phyloP scores from a whole-genome alignment of 1,140 invertebrate species.

The Apis laboriosa region DNA sequence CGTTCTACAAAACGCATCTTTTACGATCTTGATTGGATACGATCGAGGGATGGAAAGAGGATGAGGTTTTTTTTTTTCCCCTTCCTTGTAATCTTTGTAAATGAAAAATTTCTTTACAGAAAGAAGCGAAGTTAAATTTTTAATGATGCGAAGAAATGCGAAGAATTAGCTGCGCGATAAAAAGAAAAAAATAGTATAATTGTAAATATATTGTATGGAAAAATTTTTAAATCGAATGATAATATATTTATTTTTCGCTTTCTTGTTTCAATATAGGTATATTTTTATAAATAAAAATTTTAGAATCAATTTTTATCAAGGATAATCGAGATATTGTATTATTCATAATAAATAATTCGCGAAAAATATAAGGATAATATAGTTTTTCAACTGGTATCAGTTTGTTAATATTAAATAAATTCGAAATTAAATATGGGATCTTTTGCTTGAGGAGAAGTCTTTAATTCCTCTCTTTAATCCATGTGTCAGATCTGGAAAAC shows the following conservation, averaged over 20 bases:
- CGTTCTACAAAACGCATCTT: slow-evolving; percentile 10
- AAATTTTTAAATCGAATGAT: too few relatives aligned
- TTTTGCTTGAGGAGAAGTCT: not conserved
- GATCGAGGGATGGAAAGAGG: not conserved
- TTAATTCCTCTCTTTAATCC: not conserved
- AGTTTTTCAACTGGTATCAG: not conserved
- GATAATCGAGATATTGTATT: too few relatives aligned
- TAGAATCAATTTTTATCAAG: too few relatives aligned
- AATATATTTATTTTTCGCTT: too few relatives aligned
- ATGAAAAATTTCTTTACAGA: too few relatives aligned
- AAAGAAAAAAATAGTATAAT: not conserved
- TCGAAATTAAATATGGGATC: not conserved
- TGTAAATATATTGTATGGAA: too few relatives aligned
- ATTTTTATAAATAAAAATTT: too few relatives aligned
- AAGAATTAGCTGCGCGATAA: not conserved
- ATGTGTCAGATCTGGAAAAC: not conserved
- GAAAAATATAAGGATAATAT: not conserved
- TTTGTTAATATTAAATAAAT: not conserved
- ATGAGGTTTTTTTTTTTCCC: too few relatives aligned
- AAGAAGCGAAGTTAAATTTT: not conserved
- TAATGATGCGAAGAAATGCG: too few relatives aligned
- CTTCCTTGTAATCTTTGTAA: too few relatives aligned
- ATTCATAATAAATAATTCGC: too few relatives aligned
- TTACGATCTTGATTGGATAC: slow-evolving; percentile 7
- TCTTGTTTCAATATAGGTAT: too few relatives aligned